Conservation (phyloP, 2,888 invertebrate genomes). For the Tenthredo distinguenda region DNA sequence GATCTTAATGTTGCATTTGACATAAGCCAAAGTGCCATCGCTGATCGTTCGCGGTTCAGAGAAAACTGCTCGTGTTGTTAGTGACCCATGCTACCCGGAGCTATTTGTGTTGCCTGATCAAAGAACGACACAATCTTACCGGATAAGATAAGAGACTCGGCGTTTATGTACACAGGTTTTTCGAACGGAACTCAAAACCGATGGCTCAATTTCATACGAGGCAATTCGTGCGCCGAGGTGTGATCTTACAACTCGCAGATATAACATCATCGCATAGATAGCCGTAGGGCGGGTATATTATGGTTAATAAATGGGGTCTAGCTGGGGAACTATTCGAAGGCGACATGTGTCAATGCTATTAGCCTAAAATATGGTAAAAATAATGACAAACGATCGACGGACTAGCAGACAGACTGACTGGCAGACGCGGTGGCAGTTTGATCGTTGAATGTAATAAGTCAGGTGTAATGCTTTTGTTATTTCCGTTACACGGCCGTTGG, state of each 20-base stretch:
- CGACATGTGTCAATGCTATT: conserved; percentile 51
- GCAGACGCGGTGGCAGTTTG: conserved; percentile 41
- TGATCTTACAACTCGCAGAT: not conserved
- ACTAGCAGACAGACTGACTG: conserved; percentile 2
- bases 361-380: conserved; percentile 41
- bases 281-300: not conserved
- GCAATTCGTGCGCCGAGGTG: not conserved
- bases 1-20: not conserved
- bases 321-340: not conserved
- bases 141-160: conserved; percentile 32
- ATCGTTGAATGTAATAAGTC: conserved; percentile 47
- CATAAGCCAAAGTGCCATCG: not conserved
- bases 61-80: not conserved
- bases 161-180: not conserved
- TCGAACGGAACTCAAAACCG: not conserved
- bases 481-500: conserved; percentile 17
- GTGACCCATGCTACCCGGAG: conserved; percentile 27
- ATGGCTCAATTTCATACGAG: not conserved
- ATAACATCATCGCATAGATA: not conserved
- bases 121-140: conserved; percentile 15
- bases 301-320: not conserved
- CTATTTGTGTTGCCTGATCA: conserved; percentile 21
- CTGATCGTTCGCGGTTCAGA: conserved; percentile 17
- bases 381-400: conserved; percentile 49
- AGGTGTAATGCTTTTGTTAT: conserved; percentile 46